Conservation (phyloP, 2,113 vertebrate genomes). For the Leucoraja erinaceus region DNA sequence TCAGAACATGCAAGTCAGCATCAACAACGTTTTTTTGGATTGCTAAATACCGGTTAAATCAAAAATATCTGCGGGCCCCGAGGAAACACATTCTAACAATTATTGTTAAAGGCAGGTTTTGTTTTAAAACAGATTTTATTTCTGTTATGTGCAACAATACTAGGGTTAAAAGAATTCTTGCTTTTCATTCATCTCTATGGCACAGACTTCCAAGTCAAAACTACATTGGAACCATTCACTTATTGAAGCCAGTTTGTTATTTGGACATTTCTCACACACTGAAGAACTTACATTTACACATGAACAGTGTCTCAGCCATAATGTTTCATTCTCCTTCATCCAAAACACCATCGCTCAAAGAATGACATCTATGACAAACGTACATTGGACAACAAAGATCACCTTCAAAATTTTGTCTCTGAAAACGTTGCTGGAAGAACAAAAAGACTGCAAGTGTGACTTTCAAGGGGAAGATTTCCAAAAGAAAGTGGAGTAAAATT, state of each 20-base stretch:
- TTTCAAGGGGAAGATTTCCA: not conserved
- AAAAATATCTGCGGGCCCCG: not conserved
- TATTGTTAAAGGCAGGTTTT: not conserved
- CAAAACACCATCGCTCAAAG: not conserved
- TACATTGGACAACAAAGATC: not conserved
- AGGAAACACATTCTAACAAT: not conserved
- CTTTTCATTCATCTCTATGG: not conserved
- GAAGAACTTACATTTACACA: not conserved
- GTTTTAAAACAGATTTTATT: not conserved
- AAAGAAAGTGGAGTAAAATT: no score
- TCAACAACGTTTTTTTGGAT: not conserved
- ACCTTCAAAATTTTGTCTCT: not conserved
- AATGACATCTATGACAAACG: not conserved
- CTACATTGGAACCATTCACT: not conserved
- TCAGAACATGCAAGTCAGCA: not conserved
- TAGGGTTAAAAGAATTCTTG: not conserved
- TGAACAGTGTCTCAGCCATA: not conserved
- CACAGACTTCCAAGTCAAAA: not conserved
- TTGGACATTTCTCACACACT: not conserved
- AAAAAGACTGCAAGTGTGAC: not conserved
- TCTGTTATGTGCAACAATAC: not conserved
- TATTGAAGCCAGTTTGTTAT: not conserved
- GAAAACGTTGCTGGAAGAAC: not conserved
- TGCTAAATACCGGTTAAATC: not conserved
- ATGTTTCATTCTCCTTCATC: not conserved